Evolutionary conservation across 2,888 invertebrate species (phyloP), one percentile per base, ranked within the genome.

Genomic region (Nemoura dubitans): DNA sequence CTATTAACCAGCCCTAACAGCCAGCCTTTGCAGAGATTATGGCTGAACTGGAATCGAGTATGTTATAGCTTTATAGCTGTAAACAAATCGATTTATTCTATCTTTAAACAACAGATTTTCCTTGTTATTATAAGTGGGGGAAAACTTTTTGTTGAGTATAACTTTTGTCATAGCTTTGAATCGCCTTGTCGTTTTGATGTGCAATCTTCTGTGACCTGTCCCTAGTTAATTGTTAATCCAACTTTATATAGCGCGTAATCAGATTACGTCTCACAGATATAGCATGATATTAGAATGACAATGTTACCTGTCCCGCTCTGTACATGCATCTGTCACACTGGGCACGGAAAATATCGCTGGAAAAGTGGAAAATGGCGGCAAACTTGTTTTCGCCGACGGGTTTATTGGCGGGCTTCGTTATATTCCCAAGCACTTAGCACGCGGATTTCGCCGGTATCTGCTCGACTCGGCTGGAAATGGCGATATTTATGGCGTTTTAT

Each of bases 21-120:
- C 16, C 14, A 21, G 21, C 59, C 59, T 2, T 59, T 21, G 10
- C 59, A 59, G 59, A 21, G 59, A 59, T 59, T 59, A 59, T 59
- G 21, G 36, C 21, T 7, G 59, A 1, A 10, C 59, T 59, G 59
- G 21, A 59, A 21, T 59, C 59, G 59, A 59, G 59, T 59, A 21
- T 59, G 59, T 59, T 59, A 10, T 21, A 59, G 59, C 59, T 59
- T 36, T 59, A 59, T 59, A 21, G 21, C 59, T 59, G 21, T 21
- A 59, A 3, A 59, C 21, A 59, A 21, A 59, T 59, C 59, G 59
- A 59, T 59, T 59, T 59, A 2, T 16, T 3, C 59, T 59, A 59
- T 59, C 59, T 59, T 59, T 59, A 59, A 59, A 59, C 59, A 59
- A 59, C 59, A 59, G 59, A 59, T 59, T 59, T 59, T 59, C 21